Conservation (phyloP, 2,888 invertebrate species). For the Dioctria linearis region DNA sequence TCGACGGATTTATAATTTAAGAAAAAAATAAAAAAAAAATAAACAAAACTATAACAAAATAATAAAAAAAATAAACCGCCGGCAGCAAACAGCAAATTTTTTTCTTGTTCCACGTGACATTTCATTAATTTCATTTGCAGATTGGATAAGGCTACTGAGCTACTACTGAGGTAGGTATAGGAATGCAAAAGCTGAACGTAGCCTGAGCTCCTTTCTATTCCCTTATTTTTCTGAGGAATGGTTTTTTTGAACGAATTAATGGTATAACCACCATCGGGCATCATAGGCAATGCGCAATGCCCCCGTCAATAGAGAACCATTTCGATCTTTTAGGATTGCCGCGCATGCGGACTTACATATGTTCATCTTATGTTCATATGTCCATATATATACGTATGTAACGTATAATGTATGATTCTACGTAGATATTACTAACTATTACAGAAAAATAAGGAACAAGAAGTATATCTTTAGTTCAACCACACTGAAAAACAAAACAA, state of each 20-base stretch:
- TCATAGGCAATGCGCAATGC: conserved; percentile 2
- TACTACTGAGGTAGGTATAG: not conserved
- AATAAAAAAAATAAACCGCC: conserved; percentile 3
- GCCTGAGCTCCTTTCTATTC: not conserved
- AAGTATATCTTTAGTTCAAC: too few relatives aligned
- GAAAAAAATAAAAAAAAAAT: not conserved
- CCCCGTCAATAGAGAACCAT: conserved; percentile 3
- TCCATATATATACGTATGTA: too few relatives aligned
- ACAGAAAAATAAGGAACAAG: too few relatives aligned
- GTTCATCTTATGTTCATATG: not conserved
- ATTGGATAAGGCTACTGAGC: conserved; percentile 3
- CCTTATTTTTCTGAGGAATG: not conserved
- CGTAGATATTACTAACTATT: too few relatives aligned
- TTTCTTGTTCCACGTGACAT: conserved; percentile 26
- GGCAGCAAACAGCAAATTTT: not conserved
- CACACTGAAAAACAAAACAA: too few relatives aligned
- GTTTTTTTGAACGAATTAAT: conserved; percentile 11
- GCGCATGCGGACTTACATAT: not conserved
- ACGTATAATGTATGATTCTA: too few relatives aligned
- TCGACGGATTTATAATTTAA: conserved; percentile 19
- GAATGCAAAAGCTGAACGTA: too few relatives aligned
- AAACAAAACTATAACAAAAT: not conserved
- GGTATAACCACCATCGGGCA: not conserved
- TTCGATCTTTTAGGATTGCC: conserved; percentile 12
- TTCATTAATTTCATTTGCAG: conserved; percentile 32